Conservation (phyloP, 2,113 vertebrate genomes). For the Prietella phreatophila region DNA sequence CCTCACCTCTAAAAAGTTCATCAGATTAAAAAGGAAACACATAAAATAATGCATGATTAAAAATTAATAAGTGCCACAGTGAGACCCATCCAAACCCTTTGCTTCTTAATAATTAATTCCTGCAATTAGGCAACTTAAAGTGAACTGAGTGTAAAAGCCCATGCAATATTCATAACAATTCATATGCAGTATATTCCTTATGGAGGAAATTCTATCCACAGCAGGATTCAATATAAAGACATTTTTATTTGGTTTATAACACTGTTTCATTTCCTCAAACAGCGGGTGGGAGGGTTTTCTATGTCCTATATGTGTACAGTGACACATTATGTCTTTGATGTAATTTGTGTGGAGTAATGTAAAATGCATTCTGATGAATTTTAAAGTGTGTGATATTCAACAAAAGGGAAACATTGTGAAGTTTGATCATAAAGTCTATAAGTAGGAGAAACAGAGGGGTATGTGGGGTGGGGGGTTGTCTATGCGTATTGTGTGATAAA, state of each 20-base stretch:
- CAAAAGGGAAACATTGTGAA: slow-evolving; percentile 58
- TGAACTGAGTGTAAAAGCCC: slow-evolving; percentile 70
- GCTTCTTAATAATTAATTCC: slow-evolving; percentile 83
- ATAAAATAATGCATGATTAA: slow-evolving; percentile 79
- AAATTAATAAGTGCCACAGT: slow-evolving; percentile 72
- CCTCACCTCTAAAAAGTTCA: slow-evolving; percentile 77
- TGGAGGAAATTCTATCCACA: slow-evolving; percentile 71
- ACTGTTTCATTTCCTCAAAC: slow-evolving; percentile 68
- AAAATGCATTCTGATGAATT: slow-evolving; percentile 44
- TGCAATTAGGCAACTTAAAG: slow-evolving; percentile 76
- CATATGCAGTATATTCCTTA: slow-evolving; percentile 74
- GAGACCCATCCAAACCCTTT: slow-evolving; percentile 74
- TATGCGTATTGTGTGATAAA: slow-evolving; percentile 66
- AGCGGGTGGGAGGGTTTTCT: slow-evolving; percentile 58
- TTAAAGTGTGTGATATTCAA: slow-evolving; percentile 62
- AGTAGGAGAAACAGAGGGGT: slow-evolving; percentile 48
- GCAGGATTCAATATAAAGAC: slow-evolving; percentile 67
- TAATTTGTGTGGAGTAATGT: slow-evolving; percentile 25
- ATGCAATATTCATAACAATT: slow-evolving; percentile 78
- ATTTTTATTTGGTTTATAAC: slow-evolving; percentile 77
- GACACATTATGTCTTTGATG: neutral
- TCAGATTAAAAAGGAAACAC: slow-evolving; percentile 75
- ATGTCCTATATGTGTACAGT: slow-evolving; percentile 48
- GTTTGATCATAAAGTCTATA: slow-evolving; percentile 52
- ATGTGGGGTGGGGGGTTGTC: slow-evolving; percentile 48